A percentile compares a stretch with the other conserved stretches of the same genome.
phyloP scores from a whole-genome alignment of 1,140 invertebrate species.

The Rhopalosiphum padi region DNA sequence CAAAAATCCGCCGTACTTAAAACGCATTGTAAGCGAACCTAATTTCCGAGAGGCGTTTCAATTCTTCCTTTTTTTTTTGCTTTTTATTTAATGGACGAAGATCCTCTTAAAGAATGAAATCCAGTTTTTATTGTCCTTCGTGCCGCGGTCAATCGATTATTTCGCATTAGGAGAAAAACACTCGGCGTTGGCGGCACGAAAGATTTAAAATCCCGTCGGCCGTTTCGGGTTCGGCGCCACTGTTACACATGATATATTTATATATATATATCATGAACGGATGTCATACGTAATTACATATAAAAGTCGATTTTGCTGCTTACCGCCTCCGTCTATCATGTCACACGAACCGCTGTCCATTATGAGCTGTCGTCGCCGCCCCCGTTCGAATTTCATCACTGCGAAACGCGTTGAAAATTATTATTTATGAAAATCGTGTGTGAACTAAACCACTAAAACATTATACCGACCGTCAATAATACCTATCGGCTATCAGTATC shows the following conservation, averaged over 20 bases:
- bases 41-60: conserved; percentile 16
- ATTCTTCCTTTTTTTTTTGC: not conserved
- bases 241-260: not conserved
- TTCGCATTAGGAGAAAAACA: conserved; percentile 20
- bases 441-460: not conserved
- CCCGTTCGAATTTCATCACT: not conserved
- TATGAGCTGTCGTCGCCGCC: not conserved
- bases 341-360: not conserved
- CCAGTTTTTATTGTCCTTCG: not conserved
- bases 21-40: not conserved
- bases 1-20: not conserved
- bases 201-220: conserved; percentile 30
- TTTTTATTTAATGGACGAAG: not conserved
- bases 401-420: not conserved
- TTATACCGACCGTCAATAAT: not conserved
- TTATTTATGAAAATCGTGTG: not conserved
- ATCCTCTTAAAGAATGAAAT: conserved; percentile 8
- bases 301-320: not conserved
- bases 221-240: conserved; percentile 28
- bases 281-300: conserved; percentile 16
- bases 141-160: not conserved
- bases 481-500: too few species aligned
- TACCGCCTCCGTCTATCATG: not conserved
- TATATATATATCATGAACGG: not conserved
- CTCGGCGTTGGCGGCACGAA: not conserved